These are phyloP conservation scores for Cardinalis cardinalis DNA, from an alignment of 2,113 vertebrate species.

Conservation along the genomic window DNA sequence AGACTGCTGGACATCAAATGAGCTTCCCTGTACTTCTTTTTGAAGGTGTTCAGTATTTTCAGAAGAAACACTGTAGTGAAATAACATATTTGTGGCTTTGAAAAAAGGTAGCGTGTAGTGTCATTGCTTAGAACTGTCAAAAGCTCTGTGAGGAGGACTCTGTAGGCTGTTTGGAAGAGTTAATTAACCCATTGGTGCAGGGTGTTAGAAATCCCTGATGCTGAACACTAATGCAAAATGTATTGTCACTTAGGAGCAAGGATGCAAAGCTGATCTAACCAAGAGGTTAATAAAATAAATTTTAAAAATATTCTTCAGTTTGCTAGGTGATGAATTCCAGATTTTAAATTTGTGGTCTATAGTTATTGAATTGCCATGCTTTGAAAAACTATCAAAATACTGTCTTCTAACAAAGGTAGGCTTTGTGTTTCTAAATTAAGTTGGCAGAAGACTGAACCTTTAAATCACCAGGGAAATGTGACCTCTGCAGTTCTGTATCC, in stretches of 20 bases:
- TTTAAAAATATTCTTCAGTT: background rate
- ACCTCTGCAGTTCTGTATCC: constrained; percentile 53
- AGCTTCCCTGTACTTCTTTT: background rate
- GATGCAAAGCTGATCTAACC: background rate
- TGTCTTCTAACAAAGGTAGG: background rate
- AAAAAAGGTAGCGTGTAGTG: background rate
- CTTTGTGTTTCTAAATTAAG: constrained; percentile 59
- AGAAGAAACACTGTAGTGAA: background rate
- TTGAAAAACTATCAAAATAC: constrained; percentile 27
- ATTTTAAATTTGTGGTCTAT: background rate
- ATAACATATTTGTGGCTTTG: background rate
- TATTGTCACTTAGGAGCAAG: background rate
- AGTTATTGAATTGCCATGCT: constrained; percentile 19
- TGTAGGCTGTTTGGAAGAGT: background rate
- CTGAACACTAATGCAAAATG: background rate
- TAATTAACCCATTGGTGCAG: background rate
- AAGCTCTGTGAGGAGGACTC: background rate
- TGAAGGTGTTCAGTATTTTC: background rate
- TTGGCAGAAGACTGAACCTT: constrained; percentile 45
- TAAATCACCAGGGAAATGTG: constrained; percentile 44
- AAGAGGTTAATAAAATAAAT: background rate
- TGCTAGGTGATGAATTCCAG: background rate
- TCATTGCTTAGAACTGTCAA: background rate
- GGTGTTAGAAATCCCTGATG: background rate
- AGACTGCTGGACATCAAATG: background rate